Evolutionary conservation across 2,888 invertebrate genomes (phyloP), one percentile per base, ranked within the genome.

Genomic region (Ashinkailepas kermadecensis): DNA sequence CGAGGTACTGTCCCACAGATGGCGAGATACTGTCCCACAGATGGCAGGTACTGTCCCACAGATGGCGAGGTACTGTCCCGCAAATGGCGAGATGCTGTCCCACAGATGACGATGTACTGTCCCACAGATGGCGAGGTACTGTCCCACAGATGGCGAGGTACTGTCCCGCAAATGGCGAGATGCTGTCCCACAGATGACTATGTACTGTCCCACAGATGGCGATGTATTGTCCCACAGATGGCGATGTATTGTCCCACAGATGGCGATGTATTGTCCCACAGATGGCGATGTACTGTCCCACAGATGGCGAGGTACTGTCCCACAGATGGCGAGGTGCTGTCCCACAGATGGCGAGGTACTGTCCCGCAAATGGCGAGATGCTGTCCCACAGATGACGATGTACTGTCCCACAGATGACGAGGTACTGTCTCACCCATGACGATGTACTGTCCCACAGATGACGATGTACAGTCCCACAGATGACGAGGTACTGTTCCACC

Each of bases 11-110:
- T 64, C 25, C 15, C 25, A 39, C 82, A 84, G 84, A 84, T 65
- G 84, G 83, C 39, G 84, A 83, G 67, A 82, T 83, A n/a, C 83
- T 83, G 78, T 84, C 82, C 82, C 82, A 15, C 59, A 59, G 59
- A 59, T 15, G 59, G 7, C 59, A 59, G 1, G 59, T 59, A 15
- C 15, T 18, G 1, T 64, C 25, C 15, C 25, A 39, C 82, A 84
- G 84, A 84, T 65, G 84, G 83, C 39, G 84, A 83, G 67, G 82
- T 83, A n/a, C 83, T 83, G 78, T 84, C 82, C 82, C 82, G n/a
- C n/a, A n/a, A n/a, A n/a, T n/a, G n/a, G n/a, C n/a, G n/a, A n/a
- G n/a, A n/a, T n/a, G n/a, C n/a, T n/a, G 59, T 59, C 59, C 59
- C 59, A 15, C 59, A 59, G 59, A 59, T 15, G 59, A 59, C 59